These are phyloP conservation scores for Syngnathus acus DNA, from an alignment of 2,797 vertebrate genomes.

Conservation along the genomic window DNA sequence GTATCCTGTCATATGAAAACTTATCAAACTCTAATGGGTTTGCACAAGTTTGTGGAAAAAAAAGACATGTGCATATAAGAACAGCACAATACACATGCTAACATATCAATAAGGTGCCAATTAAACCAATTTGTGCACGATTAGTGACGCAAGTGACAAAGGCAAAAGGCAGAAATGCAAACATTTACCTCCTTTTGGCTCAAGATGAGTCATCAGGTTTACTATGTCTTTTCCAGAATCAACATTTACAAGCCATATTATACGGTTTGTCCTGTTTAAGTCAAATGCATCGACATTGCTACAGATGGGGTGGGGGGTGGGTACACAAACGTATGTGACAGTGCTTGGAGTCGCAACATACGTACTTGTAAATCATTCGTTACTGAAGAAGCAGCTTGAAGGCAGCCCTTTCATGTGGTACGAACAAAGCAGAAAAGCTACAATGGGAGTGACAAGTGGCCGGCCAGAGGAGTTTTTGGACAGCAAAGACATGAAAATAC, in stretches of 20 bases:
- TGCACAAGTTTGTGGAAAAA: neutral
- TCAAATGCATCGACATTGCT: conserved; percentile 33
- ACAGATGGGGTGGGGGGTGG: conserved; percentile 15
- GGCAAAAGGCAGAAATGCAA: conserved; percentile 44
- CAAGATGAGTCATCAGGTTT: conserved; percentile 24
- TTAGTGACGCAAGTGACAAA: conserved; percentile 41
- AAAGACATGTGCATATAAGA: conserved; percentile 25
- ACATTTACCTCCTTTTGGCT: neutral
- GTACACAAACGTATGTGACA: conserved; percentile 32
- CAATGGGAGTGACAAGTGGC: conserved; percentile 43
- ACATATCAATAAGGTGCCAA: conserved; percentile 48
- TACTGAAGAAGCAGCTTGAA: conserved; percentile 44
- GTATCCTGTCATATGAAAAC: neutral
- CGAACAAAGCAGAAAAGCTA: conserved; percentile 35
- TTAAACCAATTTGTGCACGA: conserved; percentile 37
- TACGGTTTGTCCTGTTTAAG: conserved; percentile 33
- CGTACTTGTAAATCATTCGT: conserved; percentile 54
- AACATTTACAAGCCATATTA: conserved; percentile 48
- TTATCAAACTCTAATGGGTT: conserved; percentile 4
- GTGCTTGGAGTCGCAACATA: conserved; percentile 41
- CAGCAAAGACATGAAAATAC: neutral
- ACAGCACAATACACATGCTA: conserved; percentile 28
- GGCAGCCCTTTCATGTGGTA: conserved; percentile 33
- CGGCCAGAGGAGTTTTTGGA: conserved; percentile 25
- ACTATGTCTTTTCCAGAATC: conserved; percentile 24